A percentile compares a stretch with the other conserved stretches of the same genome.
phyloP scores from a whole-genome alignment of 2,113 vertebrate genomes.

The Laterallus jamaicensis region DNA sequence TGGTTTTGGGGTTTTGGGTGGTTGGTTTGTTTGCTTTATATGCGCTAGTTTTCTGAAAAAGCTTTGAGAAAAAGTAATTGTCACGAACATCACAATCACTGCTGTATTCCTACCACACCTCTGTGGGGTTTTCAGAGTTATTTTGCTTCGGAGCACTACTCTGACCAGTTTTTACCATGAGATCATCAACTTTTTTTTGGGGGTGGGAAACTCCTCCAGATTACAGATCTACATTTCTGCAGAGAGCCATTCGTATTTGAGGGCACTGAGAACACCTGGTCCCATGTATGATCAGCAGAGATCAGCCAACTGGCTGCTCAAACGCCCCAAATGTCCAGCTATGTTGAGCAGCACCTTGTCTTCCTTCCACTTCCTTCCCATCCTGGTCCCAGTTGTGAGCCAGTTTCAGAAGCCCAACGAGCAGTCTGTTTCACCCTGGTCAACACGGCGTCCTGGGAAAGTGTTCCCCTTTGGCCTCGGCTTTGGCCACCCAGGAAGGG shows the following conservation, averaged over 20 bases:
- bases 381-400: neutral
- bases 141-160: neutral
- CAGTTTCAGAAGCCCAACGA: neutral
- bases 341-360: neutral
- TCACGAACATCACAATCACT: neutral
- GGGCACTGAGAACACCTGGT: no score
- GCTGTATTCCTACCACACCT: neutral
- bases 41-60: neutral
- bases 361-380: neutral
- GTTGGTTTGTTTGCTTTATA: neutral
- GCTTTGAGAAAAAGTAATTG: neutral
- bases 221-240: neutral
- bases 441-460: rapidly evolving
- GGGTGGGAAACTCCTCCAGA: neutral
- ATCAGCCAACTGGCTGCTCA: neutral
- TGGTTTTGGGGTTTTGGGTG: neutral
- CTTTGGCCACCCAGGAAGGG: neutral
- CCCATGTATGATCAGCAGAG: neutral
- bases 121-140: neutral
- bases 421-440: neutral
- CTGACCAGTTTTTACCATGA: neutral
- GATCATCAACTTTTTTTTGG: neutral
- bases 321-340: neutral
- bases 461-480: neutral
- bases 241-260: neutral